These are phyloP conservation scores for Nemapogon koenigi DNA, from an alignment of 2,888 invertebrate genomes.

Conservation along the genomic window DNA sequence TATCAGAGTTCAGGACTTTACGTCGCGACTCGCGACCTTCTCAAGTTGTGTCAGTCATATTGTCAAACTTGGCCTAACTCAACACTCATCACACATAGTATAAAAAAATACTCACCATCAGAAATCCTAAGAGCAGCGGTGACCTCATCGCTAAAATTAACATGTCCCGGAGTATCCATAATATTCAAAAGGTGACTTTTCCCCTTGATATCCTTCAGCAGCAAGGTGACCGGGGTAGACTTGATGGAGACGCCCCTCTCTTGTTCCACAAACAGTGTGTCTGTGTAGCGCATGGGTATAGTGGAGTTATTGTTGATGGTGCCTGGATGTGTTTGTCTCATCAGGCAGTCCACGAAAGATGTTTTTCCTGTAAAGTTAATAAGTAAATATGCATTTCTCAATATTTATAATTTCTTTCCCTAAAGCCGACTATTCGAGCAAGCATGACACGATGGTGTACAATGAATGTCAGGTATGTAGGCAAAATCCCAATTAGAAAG, in stretches of 20 bases:
- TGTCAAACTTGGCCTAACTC: no score
- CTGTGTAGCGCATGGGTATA: conserved; percentile 88
- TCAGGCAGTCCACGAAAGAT: conserved; percentile 94
- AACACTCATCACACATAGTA: no score
- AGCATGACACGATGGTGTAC: no score
- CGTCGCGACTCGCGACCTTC: no score
- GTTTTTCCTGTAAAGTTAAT: conserved; percentile 72
- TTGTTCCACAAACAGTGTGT: conserved; percentile 96
- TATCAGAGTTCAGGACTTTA: no score
- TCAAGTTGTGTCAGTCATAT: no score
- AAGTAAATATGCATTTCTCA: neutral
- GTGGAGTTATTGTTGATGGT: conserved; percentile 77
- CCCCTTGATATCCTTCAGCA: conserved; percentile 91
- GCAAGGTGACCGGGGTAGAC: conserved; percentile 91
- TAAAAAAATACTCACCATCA: conserved; percentile 63
- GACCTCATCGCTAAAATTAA: conserved; percentile 99
- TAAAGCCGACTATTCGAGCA: no score
- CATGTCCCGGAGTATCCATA: conserved; percentile 98
- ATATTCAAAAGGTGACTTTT: conserved; percentile 98
- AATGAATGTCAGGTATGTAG: no score
- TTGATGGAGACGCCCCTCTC: conserved; percentile 98
- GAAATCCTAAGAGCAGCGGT: conserved; percentile 93
- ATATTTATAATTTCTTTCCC: no score
- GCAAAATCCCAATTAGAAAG: no score
- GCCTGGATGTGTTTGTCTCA: conserved; percentile 96